Evolutionary conservation across 2,888 invertebrate genomes (phyloP), one percentile per base, ranked within the genome.

Genomic region (Dryococelus australis): DNA sequence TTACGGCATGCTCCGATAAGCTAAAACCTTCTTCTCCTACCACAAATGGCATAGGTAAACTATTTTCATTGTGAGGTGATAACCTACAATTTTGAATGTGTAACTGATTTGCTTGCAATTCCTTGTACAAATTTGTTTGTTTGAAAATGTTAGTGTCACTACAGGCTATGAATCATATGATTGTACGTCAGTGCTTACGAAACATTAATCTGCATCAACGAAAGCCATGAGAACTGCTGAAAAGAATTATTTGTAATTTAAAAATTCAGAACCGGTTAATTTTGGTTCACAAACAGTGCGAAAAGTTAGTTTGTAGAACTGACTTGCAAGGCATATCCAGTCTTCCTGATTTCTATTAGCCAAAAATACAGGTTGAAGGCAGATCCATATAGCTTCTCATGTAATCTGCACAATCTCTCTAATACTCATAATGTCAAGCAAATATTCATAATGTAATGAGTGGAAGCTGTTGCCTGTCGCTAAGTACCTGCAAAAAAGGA

Each of bases 21-120:
- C 79, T 79, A 79, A 79, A 79, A 10, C 6, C 79, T 79, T 79
- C 79, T 1, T 79, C 79, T 79, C 79, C 79, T 79, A 79, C 79
- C 6, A 79, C 79, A 16, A 79, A 79, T 79, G 79, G 79, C 79
- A 79, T 79, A 26, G 8, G 27, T 27, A 10, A 8, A 10, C 79
- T 16, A 79, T 26, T 79, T 24, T 79, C 3, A 79, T 79, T 8
- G n/a, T n/a, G 47, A 47, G 47, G 47, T 47, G 16, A 47, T 47
- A 8, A 8, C 0, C 47, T 47, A 47, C 10, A 1, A 47, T 47
- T 47, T 47, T 3, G 47, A 16, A 47, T 47, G 47, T 47, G 47
- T 47, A 47, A 13, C 47, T 47, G 47, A 47, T 47, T 47, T 16
- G 8, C 16, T 2, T 47, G 47, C 47, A 47, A 13, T 47, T 47